phyloP scores from a whole-genome alignment of 2,888 invertebrate genomes.

The Conchocele bisecta region DNA sequence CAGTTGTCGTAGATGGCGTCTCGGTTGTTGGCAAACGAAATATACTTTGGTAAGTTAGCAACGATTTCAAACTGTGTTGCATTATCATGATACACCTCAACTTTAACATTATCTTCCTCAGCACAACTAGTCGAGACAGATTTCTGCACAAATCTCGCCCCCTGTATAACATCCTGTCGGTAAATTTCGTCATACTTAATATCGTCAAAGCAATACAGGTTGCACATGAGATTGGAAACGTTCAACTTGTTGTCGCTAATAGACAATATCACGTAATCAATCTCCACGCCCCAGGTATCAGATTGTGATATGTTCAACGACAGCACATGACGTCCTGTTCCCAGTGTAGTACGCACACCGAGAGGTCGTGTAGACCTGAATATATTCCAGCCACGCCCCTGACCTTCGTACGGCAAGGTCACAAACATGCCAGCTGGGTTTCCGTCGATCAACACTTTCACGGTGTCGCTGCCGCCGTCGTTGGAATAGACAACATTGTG shows the following conservation, averaged over 20 bases:
- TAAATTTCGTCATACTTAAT: constrained; percentile 39
- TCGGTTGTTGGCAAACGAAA: constrained; percentile 55
- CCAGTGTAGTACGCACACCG: constrained; percentile 10
- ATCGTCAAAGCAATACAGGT: constrained; percentile 51
- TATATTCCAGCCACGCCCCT: constrained; percentile 55
- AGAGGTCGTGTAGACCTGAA: constrained; percentile 44
- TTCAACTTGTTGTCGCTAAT: constrained; percentile 38
- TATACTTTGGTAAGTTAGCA: constrained; percentile 58
- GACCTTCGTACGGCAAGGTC: constrained; percentile 9
- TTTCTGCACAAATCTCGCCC: constrained; percentile 56
- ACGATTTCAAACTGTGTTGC: constrained; percentile 51
- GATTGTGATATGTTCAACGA: constrained; percentile 28
- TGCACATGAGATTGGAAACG: constrained; percentile 46
- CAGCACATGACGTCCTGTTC: constrained; percentile 49
- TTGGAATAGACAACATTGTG: constrained; percentile 42
- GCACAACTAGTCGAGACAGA: constrained; percentile 54
- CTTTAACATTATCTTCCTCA: constrained; percentile 60
- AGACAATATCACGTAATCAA: constrained; percentile 49
- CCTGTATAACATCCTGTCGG: constrained; percentile 35
- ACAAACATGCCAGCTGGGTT: constrained; percentile 24
- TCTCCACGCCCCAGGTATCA: constrained; percentile 56
- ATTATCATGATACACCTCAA: constrained; percentile 56
- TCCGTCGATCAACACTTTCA: constrained; percentile 23
- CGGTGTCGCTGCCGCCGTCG: constrained; percentile 42
- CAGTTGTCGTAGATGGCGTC: constrained; percentile 56